phyloP scores from a whole-genome alignment of 2,113 vertebrate genomes.

The Herpailurus yagouaroundi region DNA sequence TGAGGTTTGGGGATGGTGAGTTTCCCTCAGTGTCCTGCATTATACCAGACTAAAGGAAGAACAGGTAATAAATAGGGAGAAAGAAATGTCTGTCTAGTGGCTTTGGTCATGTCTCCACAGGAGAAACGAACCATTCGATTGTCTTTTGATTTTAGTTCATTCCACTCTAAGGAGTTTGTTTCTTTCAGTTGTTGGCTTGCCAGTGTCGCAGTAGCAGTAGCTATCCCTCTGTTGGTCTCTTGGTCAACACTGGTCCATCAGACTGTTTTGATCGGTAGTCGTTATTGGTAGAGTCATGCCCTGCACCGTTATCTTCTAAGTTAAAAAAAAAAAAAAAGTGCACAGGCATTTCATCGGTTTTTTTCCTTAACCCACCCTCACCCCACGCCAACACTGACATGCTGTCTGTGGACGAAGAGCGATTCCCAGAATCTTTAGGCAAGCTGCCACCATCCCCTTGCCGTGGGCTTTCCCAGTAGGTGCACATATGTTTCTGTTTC shows the following conservation, averaged over 20 bases:
- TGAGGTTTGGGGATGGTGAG: neutral
- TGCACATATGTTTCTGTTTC: neutral
- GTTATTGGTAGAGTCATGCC: neutral
- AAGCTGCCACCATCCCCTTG: neutral
- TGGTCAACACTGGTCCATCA: neutral
- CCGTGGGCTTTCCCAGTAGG: neutral
- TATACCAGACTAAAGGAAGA: neutral
- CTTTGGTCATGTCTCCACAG: constrained; percentile 20
- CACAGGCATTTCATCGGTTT: neutral
- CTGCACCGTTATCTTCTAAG: neutral
- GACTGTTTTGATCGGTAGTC: neutral
- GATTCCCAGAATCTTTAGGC: neutral
- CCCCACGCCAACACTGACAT: neutral
- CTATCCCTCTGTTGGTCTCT: neutral
- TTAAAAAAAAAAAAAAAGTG: neutral
- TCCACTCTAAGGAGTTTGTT: neutral
- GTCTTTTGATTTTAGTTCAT: constrained; percentile 15
- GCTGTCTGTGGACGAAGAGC: neutral
- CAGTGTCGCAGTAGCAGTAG: neutral
- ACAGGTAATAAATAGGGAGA: neutral
- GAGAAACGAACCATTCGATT: neutral
- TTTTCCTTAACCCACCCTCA: neutral
- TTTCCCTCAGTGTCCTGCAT: neutral
- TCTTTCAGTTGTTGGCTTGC: constrained; percentile 33
- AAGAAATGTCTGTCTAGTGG: neutral